These are phyloP conservation scores for Agriopis aurantiaria DNA, from an alignment of 2,888 invertebrate species.

Conservation along the genomic window DNA sequence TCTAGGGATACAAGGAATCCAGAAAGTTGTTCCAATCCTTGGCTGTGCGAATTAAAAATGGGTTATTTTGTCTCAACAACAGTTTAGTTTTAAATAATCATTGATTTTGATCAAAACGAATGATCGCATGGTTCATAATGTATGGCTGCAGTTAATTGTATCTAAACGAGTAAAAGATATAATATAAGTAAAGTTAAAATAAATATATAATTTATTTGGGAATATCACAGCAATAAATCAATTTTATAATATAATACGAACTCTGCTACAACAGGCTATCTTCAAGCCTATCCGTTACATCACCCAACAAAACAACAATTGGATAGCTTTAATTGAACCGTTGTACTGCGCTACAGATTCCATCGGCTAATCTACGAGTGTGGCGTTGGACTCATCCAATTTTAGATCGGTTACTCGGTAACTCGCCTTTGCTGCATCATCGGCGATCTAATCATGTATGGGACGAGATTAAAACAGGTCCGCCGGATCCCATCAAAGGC, in stretches of 20 bases:
- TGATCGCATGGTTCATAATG: too few relatives aligned
- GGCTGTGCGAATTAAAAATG: too few relatives aligned
- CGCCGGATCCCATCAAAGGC: constrained; percentile 84
- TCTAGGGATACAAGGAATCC: too few relatives aligned
- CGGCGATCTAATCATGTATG: constrained; percentile 85
- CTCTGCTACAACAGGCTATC: constrained; percentile 6
- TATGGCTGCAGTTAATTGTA: too few relatives aligned
- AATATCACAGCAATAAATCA: background rate
- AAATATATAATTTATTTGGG: too few relatives aligned
- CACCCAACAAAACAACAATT: constrained; percentile 34
- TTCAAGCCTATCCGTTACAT: constrained; percentile 28
- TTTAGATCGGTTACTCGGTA: constrained; percentile 77
- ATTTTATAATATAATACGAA: background rate
- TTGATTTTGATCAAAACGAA: too few relatives aligned
- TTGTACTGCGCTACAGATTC: constrained; percentile 52
- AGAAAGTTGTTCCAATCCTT: too few relatives aligned
- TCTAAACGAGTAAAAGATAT: too few relatives aligned
- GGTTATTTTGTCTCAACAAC: too few relatives aligned
- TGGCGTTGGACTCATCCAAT: constrained; percentile 73
- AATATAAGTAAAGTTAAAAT: too few relatives aligned
- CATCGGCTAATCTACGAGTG: constrained; percentile 70
- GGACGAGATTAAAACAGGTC: constrained; percentile 85
- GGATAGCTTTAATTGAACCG: constrained; percentile 36
- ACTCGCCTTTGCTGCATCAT: constrained; percentile 79
- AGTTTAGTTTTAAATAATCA: too few relatives aligned